Base-by-base conservation (phyloP, 2,888 invertebrate species). In the Luperina testacea region DNA sequence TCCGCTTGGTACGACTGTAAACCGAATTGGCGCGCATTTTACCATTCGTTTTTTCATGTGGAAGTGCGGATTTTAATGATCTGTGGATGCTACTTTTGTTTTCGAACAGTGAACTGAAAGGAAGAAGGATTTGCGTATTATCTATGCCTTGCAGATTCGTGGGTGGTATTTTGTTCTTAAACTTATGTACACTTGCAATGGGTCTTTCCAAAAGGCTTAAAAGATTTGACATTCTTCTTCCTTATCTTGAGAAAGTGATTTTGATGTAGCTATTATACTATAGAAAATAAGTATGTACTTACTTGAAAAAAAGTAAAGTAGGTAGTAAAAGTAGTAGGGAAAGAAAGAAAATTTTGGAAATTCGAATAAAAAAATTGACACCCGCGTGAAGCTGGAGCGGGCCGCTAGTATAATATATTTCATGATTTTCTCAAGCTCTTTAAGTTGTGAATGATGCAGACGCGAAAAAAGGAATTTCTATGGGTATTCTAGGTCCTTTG, bases 11-110 rank as follows among this genome's bases (percentile, higher is more conserved):
- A 83, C 91, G 92, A 90, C 93, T 90, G 90, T 91, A 90, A 94
- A 94, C 91, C 90, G 91, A 91, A 92, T 93, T 93, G 88, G 87
- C 82, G 86, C 78, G 81, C 80, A 85, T 90, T 91, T 90, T 91
- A 38, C 38, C 90, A 83, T 90, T 88, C 87, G 77, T 85, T 89
- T 86, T 85, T 81, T 78, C 81, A 78, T 80, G 85, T 84, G 70
- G 69, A 83, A 80, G 81, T 68, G 77, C 63, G 74, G 73, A 75
- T 81, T 89, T 88, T 89, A 88, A 88, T 89, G 90, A 89, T 91
- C 87, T 59, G 75, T 89, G 80, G 78, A 75, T 75, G 76, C 51
- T 70, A 64, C 59, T 83, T 84, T 87, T 87, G 78, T 77, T 74
- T 79, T 51, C 42, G 68, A 17, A 61, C 59, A 13, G 57, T 68